These are phyloP conservation scores for Drosophila tristis DNA, from an alignment of 1,140 invertebrate species.

Conservation along the genomic window DNA sequence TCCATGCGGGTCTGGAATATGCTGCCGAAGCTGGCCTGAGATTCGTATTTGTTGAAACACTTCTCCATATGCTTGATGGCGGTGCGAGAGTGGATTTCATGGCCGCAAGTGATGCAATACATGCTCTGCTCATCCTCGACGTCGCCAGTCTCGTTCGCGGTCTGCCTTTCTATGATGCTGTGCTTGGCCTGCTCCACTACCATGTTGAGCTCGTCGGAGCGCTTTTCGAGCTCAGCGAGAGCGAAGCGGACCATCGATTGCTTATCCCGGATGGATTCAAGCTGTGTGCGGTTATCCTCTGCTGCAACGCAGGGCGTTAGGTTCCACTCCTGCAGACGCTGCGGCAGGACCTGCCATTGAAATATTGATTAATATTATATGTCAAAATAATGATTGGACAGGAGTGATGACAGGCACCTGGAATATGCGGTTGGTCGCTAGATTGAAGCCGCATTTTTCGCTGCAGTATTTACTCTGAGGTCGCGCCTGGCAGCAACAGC, in stretches of 20 bases:
- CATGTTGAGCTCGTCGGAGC: slow-evolving; percentile 92
- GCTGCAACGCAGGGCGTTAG: slow-evolving; percentile 95
- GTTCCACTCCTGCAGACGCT: slow-evolving; percentile 97
- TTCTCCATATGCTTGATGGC: slow-evolving; percentile 98
- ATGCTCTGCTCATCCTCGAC: slow-evolving; percentile 93
- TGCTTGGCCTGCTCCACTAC: slow-evolving; percentile 91
- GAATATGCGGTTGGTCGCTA: slow-evolving; percentile 94
- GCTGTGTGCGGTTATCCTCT: slow-evolving; percentile 91
- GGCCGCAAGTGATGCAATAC: slow-evolving; percentile 98
- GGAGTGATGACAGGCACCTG: slow-evolving; percentile 83
- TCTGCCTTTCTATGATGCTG: slow-evolving; percentile 87
- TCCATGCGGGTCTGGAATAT: slow-evolving; percentile 97
- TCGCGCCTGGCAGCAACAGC: slow-evolving; percentile 91
- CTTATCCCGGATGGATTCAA: slow-evolving; percentile 93
- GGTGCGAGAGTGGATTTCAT: slow-evolving; percentile 94
- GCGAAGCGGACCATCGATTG: slow-evolving; percentile 90
- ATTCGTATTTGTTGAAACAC: slow-evolving; percentile 98
- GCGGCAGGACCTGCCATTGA: slow-evolving; percentile 88
- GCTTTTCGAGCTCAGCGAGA: slow-evolving; percentile 91
- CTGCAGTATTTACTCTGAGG: slow-evolving; percentile 97
- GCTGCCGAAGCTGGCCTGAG: slow-evolving; percentile 97
- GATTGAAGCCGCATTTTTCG: slow-evolving; percentile 95
- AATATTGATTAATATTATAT: not conserved
- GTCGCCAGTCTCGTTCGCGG: slow-evolving; percentile 85
- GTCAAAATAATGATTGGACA: slow-evolving; percentile 78